Evolutionary conservation across 2,113 vertebrate genomes (phyloP).

Genomic region (Chloroceryle aenea): DNA sequence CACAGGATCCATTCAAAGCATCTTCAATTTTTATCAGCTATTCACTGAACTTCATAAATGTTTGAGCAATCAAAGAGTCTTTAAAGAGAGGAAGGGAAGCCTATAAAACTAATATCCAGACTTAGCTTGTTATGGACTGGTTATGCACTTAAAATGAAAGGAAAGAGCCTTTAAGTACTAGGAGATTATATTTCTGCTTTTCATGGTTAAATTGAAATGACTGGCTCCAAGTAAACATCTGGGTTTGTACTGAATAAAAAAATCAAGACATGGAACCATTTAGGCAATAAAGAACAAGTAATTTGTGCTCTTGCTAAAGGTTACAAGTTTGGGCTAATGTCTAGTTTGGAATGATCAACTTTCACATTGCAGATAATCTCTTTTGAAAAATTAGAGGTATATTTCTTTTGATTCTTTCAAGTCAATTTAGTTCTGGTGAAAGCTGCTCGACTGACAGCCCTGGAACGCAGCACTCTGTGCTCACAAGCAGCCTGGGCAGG

Average conservation of each 20-base stretch:
- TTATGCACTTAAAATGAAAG: slow-evolving; percentile 7
- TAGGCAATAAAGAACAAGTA: not conserved
- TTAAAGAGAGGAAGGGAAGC: not conserved
- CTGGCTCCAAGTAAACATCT: slow-evolving; percentile 28
- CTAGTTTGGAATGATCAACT: slow-evolving; percentile 1
- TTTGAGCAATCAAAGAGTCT: not conserved
- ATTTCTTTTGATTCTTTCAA: slow-evolving; percentile 43
- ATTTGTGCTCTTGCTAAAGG: not conserved
- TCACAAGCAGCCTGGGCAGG: not conserved
- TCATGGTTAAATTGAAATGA: slow-evolving; percentile 35
- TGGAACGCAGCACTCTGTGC: not conserved
- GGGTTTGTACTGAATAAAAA: not conserved
- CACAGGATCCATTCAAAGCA: not conserved
- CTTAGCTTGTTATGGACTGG: not conserved
- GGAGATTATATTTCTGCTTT: slow-evolving; percentile 51
- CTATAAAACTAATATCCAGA: not conserved
- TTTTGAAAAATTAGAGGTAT: slow-evolving; percentile 17
- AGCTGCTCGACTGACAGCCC: slow-evolving; percentile 8
- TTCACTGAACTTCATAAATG: not conserved
- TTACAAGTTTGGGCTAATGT: slow-evolving; percentile 31
- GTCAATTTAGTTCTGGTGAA: slow-evolving; percentile 30
- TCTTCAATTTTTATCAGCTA: not conserved
- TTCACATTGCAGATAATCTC: slow-evolving; percentile 26
- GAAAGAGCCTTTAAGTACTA: not conserved
- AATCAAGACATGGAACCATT: not conserved